Evolutionary conservation across 2,797 vertebrate genomes (phyloP).

Genomic region (Crocidura indochinensis): DNA sequence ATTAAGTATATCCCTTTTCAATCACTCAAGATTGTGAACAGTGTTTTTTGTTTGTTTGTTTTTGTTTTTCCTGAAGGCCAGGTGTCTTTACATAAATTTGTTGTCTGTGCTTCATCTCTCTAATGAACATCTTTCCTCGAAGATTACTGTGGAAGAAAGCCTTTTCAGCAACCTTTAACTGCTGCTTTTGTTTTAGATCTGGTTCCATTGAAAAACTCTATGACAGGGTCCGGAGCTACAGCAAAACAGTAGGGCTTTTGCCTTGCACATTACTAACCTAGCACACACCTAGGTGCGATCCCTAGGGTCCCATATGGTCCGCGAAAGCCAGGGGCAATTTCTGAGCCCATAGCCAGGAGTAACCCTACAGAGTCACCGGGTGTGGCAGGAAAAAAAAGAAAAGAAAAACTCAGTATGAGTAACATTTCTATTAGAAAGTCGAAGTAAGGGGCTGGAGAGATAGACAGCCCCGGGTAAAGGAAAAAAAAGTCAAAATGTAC

Average conservation of each 20-base stretch:
- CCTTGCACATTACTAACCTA: no score
- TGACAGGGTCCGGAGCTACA: no score
- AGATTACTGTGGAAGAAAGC: background rate
- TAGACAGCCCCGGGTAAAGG: no score
- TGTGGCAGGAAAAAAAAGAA: no score
- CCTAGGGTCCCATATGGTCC: no score
- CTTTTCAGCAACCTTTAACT: background rate
- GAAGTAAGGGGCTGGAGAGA: no score
- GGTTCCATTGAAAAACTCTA: background rate
- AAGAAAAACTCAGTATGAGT: background rate
- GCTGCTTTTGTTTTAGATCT: background rate
- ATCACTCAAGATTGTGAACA: background rate
- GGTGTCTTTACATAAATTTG: background rate
- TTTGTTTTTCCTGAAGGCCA: background rate
- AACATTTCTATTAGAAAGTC: background rate
- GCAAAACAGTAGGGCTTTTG: no score
- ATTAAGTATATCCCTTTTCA: background rate
- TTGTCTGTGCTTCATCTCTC: background rate
- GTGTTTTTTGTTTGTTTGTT: background rate
- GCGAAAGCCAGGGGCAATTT: no score
- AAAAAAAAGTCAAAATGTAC: no score
- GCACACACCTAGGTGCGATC: no score
- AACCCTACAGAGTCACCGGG: no score
- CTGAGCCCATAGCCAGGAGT: no score
- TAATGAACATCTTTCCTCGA: background rate